phyloP scores from a whole-genome alignment of 2,888 invertebrate species.

The Ectemnius continuus region DNA sequence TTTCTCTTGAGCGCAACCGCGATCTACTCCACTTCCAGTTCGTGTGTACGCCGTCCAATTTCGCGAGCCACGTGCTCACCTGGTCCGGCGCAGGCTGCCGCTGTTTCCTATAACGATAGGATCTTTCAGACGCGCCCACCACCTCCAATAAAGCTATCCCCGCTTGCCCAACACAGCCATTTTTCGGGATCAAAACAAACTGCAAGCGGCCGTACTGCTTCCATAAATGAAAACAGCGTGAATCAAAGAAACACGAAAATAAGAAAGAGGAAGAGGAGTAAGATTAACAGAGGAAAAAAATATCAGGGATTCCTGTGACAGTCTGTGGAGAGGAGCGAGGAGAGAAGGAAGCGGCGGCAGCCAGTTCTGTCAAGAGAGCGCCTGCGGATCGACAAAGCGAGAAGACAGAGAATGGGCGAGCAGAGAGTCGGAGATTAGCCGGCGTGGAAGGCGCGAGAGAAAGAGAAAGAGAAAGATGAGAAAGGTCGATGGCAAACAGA shows the following conservation, averaged over 20 bases:
- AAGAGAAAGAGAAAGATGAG: background rate
- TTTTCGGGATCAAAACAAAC: too few species aligned
- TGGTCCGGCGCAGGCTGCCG: too few species aligned
- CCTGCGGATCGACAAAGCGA: background rate
- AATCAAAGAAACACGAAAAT: too few species aligned
- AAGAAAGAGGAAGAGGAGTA: too few species aligned
- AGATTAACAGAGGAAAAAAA: background rate
- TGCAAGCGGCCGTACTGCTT: too few species aligned
- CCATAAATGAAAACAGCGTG: too few species aligned
- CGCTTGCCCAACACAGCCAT: too few species aligned
- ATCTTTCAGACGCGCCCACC: background rate
- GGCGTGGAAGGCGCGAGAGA: background rate
- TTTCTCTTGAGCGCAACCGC: background rate
- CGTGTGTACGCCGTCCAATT: too few species aligned
- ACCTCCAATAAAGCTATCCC: too few species aligned
- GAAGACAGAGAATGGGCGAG: background rate
- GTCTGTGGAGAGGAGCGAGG: background rate
- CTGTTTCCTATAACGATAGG: background rate
- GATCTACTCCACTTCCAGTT: conserved; percentile 22
- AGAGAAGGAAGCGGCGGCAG: background rate
- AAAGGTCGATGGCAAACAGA: background rate
- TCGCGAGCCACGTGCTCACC: too few species aligned
- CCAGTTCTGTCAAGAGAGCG: background rate
- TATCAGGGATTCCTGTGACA: background rate
- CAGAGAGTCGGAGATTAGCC: too few species aligned